Evolutionary conservation across 1,140 invertebrate genomes (phyloP).

Genomic region (Solen grandis): DNA sequence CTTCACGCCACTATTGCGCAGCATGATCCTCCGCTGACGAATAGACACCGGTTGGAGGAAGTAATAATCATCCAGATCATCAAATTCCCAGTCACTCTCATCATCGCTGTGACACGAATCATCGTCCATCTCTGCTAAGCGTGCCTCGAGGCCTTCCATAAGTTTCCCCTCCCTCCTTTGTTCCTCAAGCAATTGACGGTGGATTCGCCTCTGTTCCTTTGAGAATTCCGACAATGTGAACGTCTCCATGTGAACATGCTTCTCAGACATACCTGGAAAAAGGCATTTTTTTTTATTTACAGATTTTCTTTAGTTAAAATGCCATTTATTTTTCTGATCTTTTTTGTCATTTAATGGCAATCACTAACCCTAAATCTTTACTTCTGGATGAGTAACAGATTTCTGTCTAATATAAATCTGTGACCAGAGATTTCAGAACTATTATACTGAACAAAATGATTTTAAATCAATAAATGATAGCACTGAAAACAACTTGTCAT

Average conservation of each 20-base stretch:
- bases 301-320: too few species aligned
- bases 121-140: slow-evolving; percentile 61
- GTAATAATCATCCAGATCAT: slow-evolving; percentile 91
- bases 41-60: slow-evolving; percentile 95
- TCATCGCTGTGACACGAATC: slow-evolving; percentile 67
- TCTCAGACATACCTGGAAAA: slow-evolving; percentile 88
- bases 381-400: too few species aligned
- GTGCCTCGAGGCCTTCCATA: slow-evolving; percentile 59
- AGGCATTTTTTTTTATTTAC: too few species aligned
- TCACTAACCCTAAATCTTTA: too few species aligned
- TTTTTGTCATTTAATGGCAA: too few species aligned
- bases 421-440: too few species aligned
- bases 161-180: slow-evolving; percentile 84
- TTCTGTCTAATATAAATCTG: too few species aligned
- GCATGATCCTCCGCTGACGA: slow-evolving; percentile 91
- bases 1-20: slow-evolving; percentile 93
- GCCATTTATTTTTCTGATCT: too few species aligned
- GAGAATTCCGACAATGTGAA: slow-evolving; percentile 92
- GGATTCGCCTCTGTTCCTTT: slow-evolving; percentile 91
- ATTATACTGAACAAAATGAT: too few species aligned
- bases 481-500: too few species aligned
- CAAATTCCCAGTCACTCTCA: slow-evolving; percentile 69
- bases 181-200: slow-evolving; percentile 90
- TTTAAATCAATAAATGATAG: too few species aligned
- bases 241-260: slow-evolving; percentile 89